Evolutionary conservation across 1,140 invertebrate genomes (phyloP), one percentile per base, ranked within the genome.

Genomic region (Agraylea sexmaculata): DNA sequence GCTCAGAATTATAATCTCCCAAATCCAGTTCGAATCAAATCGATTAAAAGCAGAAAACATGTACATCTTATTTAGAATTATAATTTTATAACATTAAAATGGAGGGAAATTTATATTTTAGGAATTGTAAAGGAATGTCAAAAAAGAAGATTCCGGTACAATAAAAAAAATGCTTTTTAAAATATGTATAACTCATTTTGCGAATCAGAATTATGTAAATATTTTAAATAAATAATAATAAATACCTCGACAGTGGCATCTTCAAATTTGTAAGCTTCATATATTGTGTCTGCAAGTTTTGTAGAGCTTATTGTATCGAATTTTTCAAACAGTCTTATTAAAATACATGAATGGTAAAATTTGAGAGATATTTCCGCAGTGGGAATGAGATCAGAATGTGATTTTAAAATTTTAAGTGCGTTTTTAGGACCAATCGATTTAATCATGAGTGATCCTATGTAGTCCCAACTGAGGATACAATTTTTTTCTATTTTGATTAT

Each of bases 391-490:
- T 53, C 50, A 2, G 57, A 54, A 34, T 64, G 54, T 25, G 56
- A 61, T 38, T 59, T 53, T 50, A 68, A 53, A 4, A 66, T 38
- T 35, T 57, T 57, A 4, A 63, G 52, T 0, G 65, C 59, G 40
- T 68, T 64, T 31, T 44, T 57, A n/a, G 61, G 62, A 4, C 65
- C 64, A 18, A 68, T 49, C 2, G 64, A 65, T 38, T 66, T 66
- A 22, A 66, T 59, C 35, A 68, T 57, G n/a, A 68, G 41, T 0
- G 54, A 52, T 1, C 62, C 63, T 2, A 68, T 45, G 37, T 60
- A 55, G 17, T 68, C 63, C 65, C 65, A 68, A 47, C 59, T 60
- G 10, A 68, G 29, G 43, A 58, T 62, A 29, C 63, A 58, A 23
- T 27, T 25, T 17, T 17, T 16, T 33, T 42, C 31, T 18, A 19